Conservation (phyloP, 2,888 invertebrate genomes). For the Cantharis rustica region DNA sequence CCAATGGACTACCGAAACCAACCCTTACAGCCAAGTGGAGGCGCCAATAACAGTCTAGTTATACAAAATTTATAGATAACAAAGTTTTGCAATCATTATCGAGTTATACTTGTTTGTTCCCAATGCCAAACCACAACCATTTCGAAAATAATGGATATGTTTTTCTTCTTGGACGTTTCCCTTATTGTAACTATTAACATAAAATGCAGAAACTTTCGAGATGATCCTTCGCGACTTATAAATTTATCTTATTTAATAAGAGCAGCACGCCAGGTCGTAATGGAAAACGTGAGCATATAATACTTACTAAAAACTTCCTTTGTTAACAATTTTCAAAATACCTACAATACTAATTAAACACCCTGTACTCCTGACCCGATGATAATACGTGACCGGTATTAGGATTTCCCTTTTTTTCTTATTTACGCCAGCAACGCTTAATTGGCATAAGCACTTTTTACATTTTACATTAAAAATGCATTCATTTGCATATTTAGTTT, state of each 20-base stretch:
- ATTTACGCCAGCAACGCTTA: not conserved
- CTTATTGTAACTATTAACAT: not conserved
- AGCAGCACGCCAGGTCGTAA: not conserved
- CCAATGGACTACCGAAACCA: slow-evolving; percentile 29
- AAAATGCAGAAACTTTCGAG: not conserved
- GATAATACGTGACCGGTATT: not conserved
- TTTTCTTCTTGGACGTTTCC: not conserved
- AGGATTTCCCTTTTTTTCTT: not conserved
- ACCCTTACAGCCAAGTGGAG: slow-evolving; percentile 30
- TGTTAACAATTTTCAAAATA: not conserved
- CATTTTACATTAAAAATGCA: not conserved
- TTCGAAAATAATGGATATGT: slow-evolving; percentile 1
- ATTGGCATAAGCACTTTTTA: not conserved
- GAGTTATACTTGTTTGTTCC: slow-evolving; percentile 26
- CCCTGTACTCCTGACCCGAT: not conserved
- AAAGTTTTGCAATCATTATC: slow-evolving; percentile 27
- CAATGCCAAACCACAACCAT: slow-evolving; percentile 9
- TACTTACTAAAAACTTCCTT: not conserved
- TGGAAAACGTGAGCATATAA: not conserved
- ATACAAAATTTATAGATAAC: slow-evolving; percentile 26
- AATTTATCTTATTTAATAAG: not conserved
- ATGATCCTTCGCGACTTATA: not conserved
- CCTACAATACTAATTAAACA: not conserved
- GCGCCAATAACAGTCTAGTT: slow-evolving; percentile 32
- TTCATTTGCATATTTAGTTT: not conserved